Evolutionary conservation across 1,140 invertebrate genomes (phyloP), one percentile per base, ranked within the genome.

Genomic region (Scaptomyza graminum): DNA sequence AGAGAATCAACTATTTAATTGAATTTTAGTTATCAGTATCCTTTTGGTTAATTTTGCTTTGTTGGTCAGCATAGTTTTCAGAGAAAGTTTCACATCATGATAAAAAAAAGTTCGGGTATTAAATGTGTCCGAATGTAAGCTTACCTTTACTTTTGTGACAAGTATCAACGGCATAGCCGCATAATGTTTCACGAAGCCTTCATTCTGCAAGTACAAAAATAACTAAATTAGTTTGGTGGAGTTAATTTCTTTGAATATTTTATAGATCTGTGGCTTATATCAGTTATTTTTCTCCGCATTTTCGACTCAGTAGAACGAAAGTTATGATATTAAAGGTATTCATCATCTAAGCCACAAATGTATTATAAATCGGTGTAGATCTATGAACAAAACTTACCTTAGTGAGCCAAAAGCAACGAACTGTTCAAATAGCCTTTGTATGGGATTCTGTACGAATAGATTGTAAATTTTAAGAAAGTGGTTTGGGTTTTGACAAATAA

Each of bases 301-400:
- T 70, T 77, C 62, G 55, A 52, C 83, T 88, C 83, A 83, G 83
- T 89, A 88, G 83, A 88, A 88, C 83, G 83, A 88, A 88, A 88
- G 83, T 88, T 88, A 87, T 49, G 11, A 74, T 88, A 79, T 68
- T 68, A 79, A 79, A 71, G 66, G 75, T 88, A 66, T 68, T 88
- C 83, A 88, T 88, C 83, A 88, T 41, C 55, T 70, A 47, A 76
- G 64, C 1, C 7, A 15, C 34, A 3, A 7, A 18, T 65, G 8
- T 18, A 46, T 7, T 15, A 1, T 3, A 28, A 37, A 8, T 18
- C 6, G 18, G 18, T 6, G 28, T 31, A 31, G 28, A 1, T 11
- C 22, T 34, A 28, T 18, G 0, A 41, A 12, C 6, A 1, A 28
- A 44, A 34, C 49, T 67, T 67, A 83, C 75, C 79, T 52, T 31